Base-by-base conservation (phyloP, 2,888 invertebrate genomes). In the Morpho helenor region DNA sequence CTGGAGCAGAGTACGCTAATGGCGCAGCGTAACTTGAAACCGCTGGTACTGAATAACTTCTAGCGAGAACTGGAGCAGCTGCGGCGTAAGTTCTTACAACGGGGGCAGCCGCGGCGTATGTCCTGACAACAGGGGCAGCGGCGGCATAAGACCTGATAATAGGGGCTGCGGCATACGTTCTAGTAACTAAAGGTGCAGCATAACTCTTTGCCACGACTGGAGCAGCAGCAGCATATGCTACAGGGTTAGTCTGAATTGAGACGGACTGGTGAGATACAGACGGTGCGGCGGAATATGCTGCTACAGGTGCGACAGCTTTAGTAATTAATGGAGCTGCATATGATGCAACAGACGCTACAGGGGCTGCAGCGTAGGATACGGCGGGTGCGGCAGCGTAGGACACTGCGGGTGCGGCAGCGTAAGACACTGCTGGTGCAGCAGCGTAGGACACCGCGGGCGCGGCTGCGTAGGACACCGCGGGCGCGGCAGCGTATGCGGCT, bases 141-240 rank as follows among this genome's bases (percentile, higher is more conserved):
- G 67, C 68, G 22, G 68, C 62, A 40, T 69, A 68, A 2, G 69
- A 57, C 41, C 61, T 63, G 7, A 70, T 58, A 42, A 76, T 70
- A 41, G 83, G 73, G 31, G 88, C 80, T 45, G 91, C 84, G 53
- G 91, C 84, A 69, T 91, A 88, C 2, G 31, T 58, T 23, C 61
- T 63, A 6, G 71, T 58, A 42, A 76, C 71, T 41, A 83, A 73
- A 39, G 88, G 80, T 45, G 91, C 84, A 52, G 91, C 84, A 69
- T 91, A 88, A 49, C 84, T 69, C 60, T 74, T 73, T 61, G 74
- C 68, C 42, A 81, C 69, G 41, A 88, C 77, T 45, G 91, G 87
- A 7, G 66, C 63, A 57, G 90, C 82, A 62, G 89, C 85, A 49
- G 84, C 72, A 57, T 74, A 73, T 61, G 82, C 79, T 6, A 71